phyloP scores from a whole-genome alignment of 2,888 invertebrate genomes.

The Hanleya hanleyi region DNA sequence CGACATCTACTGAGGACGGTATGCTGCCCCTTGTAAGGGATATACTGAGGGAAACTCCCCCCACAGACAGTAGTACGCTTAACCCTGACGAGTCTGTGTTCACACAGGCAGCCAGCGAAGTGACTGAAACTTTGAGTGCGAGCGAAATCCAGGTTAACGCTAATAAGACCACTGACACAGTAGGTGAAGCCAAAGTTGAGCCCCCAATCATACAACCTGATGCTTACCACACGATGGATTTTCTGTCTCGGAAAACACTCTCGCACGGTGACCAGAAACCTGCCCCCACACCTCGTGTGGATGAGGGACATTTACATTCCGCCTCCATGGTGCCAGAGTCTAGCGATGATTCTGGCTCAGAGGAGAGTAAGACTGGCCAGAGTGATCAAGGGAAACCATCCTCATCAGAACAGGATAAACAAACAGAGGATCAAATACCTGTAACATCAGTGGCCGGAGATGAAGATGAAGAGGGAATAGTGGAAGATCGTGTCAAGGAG shows the following conservation, averaged over 20 bases:
- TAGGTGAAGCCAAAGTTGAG: neutral
- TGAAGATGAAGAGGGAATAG: too few relatives aligned
- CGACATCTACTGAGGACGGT: neutral
- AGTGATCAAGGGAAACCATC: too few relatives aligned
- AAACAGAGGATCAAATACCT: too few relatives aligned
- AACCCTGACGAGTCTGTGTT: neutral
- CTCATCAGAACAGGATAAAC: too few relatives aligned
- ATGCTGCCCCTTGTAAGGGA: neutral
- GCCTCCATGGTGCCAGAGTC: too few relatives aligned
- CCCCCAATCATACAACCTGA: neutral
- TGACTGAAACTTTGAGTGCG: neutral
- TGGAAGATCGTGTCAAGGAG: too few relatives aligned
- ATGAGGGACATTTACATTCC: neutral
- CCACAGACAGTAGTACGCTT: neutral
- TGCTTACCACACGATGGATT: constrained; percentile 41
- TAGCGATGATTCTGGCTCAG: too few relatives aligned
- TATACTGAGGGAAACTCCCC: neutral
- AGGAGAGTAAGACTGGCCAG: too few relatives aligned
- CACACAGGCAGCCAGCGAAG: neutral
- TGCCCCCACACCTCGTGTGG: neutral
- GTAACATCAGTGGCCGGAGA: too few relatives aligned
- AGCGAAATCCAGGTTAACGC: neutral
- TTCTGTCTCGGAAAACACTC: constrained; percentile 47
- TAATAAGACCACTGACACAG: neutral
- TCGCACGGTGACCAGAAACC: constrained; percentile 32